Evolutionary conservation across 2,797 vertebrate genomes (phyloP).

Genomic region (Molossus molossus): DNA sequence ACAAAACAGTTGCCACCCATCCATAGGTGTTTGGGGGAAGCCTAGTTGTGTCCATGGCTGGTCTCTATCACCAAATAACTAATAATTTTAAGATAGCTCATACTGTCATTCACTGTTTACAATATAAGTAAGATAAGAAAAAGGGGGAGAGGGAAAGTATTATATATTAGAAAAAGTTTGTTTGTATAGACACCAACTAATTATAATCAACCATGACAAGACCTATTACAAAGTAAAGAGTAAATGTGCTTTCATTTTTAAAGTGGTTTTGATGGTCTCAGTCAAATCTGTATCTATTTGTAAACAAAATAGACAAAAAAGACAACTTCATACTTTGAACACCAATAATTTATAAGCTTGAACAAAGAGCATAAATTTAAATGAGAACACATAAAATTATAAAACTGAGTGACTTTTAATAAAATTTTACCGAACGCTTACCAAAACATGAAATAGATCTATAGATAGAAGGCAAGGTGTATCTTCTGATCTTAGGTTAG

Average conservation of each 20-base stretch:
- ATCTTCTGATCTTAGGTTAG: slow-evolving; percentile 92
- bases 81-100: slow-evolving; percentile 65
- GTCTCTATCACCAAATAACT: slow-evolving; percentile 29
- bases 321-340: slow-evolving; percentile 49
- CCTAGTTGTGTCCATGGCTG: neutral
- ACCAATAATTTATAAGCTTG: slow-evolving; percentile 52
- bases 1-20: neutral
- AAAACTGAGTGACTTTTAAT: slow-evolving; percentile 38
- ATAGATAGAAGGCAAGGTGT: slow-evolving; percentile 95
- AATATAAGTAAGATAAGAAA: slow-evolving; percentile 54
- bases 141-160: neutral
- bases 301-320: slow-evolving; percentile 53
- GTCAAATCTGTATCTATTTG: slow-evolving; percentile 67
- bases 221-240: slow-evolving; percentile 64
- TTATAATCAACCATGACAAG: slow-evolving; percentile 52
- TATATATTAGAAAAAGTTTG: slow-evolving; percentile 50
- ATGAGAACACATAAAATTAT: slow-evolving; percentile 58
- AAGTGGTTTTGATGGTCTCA: slow-evolving; percentile 59
- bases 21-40: neutral
- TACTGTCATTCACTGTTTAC: slow-evolving; percentile 30
- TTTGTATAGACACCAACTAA: neutral
- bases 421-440: slow-evolving; percentile 88
- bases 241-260: slow-evolving; percentile 67
- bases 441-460: slow-evolving; percentile 97
- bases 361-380: slow-evolving; percentile 67